Percentiles rank a stretch among this genome's conserved stretches.
Evolutionary conservation across 2,113 vertebrate genomes (phyloP).

Genomic region (Glaucidium brasilianum): DNA sequence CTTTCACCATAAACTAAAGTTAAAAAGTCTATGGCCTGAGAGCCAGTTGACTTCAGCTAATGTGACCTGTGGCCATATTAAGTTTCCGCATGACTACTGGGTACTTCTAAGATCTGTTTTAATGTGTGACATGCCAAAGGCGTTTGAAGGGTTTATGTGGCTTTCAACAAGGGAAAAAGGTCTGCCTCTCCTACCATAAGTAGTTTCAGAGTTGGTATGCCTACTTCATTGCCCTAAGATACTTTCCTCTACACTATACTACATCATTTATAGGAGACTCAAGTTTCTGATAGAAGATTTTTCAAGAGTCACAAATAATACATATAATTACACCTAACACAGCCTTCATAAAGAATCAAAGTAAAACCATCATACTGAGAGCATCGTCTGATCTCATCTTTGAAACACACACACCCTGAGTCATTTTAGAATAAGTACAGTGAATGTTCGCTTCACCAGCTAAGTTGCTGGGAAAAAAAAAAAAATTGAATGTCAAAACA

Average conservation of each 20-base stretch:
- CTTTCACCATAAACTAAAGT: not conserved
- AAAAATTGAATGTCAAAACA: not conserved
- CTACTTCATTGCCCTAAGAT: not conserved
- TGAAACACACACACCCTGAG: not conserved
- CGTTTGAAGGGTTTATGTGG: not conserved
- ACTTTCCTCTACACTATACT: not conserved
- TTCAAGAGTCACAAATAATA: not conserved
- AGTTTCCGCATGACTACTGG: not conserved
- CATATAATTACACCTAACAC: not conserved
- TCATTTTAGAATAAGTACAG: not conserved
- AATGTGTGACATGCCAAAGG: not conserved
- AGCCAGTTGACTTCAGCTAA: not conserved
- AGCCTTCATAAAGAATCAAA: not conserved
- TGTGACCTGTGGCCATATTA: not conserved
- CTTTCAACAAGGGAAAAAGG: not conserved
- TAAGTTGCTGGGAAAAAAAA: not conserved
- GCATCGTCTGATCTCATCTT: not conserved
- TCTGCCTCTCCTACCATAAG: not conserved
- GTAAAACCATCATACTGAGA: not conserved
- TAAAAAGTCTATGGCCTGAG: not conserved
- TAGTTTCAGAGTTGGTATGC: not conserved
- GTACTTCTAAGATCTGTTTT: not conserved
- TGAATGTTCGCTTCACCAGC: not conserved
- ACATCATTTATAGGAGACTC: not conserved
- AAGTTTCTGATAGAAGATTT: not conserved